Evolutionary conservation across 2,113 vertebrate species (phyloP).

Genomic region (Paratilapia polleni): DNA sequence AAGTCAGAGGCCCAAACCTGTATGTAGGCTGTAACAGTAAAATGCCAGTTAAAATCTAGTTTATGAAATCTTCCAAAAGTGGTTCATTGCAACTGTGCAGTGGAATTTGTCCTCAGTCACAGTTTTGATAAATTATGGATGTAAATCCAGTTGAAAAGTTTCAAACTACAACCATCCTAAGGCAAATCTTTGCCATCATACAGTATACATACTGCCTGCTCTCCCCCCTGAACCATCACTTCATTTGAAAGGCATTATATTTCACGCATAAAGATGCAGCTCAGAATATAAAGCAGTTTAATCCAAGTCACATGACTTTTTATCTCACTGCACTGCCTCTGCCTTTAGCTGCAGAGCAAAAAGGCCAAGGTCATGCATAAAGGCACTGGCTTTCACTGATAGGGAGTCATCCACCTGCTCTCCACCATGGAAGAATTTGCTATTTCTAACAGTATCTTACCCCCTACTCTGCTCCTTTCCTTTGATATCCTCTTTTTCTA

Average conservation of each 20-base stretch:
- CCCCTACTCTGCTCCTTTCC: not conserved
- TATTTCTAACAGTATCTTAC: not conserved
- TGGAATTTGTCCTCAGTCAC: no score
- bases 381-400: not conserved
- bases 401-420: conserved; percentile 22
- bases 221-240: not conserved
- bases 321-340: conserved; percentile 10
- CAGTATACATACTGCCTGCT: not conserved
- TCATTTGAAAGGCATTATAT: conserved; percentile 8
- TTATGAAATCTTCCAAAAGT: no score
- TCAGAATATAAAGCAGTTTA: conserved; percentile 34
- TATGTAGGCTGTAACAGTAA: no score
- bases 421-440: conserved; percentile 2
- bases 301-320: conserved; percentile 34
- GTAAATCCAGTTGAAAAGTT: not conserved
- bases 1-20: no score
- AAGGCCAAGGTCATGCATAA: conserved; percentile 26
- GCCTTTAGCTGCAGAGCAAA: conserved; percentile 15
- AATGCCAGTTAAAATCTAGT: no score
- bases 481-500: not conserved
- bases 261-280: conserved; percentile 19
- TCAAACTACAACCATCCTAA: not conserved
- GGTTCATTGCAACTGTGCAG: no score
- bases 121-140: not conserved
- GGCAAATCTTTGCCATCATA: not conserved